Evolutionary conservation across 2,888 invertebrate species (phyloP).

Genomic region (Drosophila paracracens): DNA sequence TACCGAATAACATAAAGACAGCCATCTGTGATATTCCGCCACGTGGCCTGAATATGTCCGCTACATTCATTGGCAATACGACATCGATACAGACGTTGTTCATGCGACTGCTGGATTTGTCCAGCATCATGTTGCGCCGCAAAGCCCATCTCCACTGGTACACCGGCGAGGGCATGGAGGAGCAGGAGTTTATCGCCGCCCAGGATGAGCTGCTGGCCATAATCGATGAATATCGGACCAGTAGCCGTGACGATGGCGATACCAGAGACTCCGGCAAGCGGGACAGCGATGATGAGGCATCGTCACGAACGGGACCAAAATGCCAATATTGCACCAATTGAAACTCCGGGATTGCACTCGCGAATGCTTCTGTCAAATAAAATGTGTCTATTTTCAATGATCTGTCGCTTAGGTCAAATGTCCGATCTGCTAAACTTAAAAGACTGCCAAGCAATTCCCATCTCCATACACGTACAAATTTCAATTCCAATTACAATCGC

Average conservation of each 20-base stretch:
- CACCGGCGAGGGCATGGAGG: constrained; percentile 95
- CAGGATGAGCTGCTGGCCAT: constrained; percentile 92
- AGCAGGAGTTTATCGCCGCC: constrained; percentile 93
- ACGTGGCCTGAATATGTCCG: constrained; percentile 93
- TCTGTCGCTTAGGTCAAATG: constrained; percentile 43
- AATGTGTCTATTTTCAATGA: not conserved
- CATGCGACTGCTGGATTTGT: constrained; percentile 91
- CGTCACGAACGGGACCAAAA: constrained; percentile 3
- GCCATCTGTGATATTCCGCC: constrained; percentile 94
- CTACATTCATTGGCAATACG: constrained; percentile 93
- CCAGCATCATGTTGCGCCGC: constrained; percentile 92
- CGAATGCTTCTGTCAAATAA: not conserved
- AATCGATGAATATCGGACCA: constrained; percentile 87
- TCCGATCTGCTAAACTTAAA: constrained; percentile 68
- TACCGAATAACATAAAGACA: constrained; percentile 94
- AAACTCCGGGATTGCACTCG: not conserved
- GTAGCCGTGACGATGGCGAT: constrained; percentile 38
- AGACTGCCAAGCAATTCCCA: constrained; percentile 17
- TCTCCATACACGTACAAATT: not conserved
- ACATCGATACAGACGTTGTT: constrained; percentile 93
- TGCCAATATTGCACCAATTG: constrained; percentile 49
- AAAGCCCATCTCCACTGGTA: constrained; percentile 95
- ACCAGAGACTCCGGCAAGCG: not conserved
- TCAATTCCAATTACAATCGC: constrained; percentile 8
- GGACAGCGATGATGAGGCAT: not conserved